These are phyloP conservation scores for Meghimatium bilineatum DNA, from an alignment of 2,888 invertebrate species.

Conservation along the genomic window DNA sequence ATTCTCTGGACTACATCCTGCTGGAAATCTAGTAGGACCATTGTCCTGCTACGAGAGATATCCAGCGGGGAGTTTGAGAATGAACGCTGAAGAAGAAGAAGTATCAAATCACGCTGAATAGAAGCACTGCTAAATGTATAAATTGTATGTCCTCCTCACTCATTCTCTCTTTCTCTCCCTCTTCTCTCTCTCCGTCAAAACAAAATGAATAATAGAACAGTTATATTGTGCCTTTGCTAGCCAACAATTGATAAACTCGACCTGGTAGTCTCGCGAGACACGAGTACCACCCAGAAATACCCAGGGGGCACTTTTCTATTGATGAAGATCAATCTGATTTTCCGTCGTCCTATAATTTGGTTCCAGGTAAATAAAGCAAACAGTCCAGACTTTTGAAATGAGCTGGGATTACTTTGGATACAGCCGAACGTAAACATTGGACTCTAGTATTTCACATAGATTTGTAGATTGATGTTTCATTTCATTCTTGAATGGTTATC, in stretches of 20 bases:
- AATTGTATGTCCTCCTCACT: too few relatives aligned
- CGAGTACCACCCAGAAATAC: background rate
- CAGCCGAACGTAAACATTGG: background rate
- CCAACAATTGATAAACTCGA: background rate
- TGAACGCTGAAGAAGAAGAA: too few relatives aligned
- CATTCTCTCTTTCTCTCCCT: background rate
- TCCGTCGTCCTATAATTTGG: constrained; percentile 1
- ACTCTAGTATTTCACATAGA: background rate
- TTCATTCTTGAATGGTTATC: background rate
- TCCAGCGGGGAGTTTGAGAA: too few relatives aligned
- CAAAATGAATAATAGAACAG: constrained; percentile 1
- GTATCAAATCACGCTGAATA: too few relatives aligned
- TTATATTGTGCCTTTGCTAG: background rate
- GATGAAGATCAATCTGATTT: constrained; percentile 6
- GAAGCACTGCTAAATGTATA: too few relatives aligned
- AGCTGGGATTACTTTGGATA: background rate
- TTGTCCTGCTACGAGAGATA: too few relatives aligned
- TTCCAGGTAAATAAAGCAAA: constrained; percentile 11
- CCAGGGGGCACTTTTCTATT: background rate
- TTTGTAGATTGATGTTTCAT: background rate
- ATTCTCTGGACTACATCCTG: too few relatives aligned
- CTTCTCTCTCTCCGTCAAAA: background rate
- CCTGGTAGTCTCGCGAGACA: background rate
- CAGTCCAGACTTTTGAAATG: background rate
- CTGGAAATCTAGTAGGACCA: too few relatives aligned